Percentiles rank a stretch among this genome's conserved stretches.
Evolutionary conservation across 2,797 vertebrate species (phyloP).

Genomic region (Sebastes melanostomus): DNA sequence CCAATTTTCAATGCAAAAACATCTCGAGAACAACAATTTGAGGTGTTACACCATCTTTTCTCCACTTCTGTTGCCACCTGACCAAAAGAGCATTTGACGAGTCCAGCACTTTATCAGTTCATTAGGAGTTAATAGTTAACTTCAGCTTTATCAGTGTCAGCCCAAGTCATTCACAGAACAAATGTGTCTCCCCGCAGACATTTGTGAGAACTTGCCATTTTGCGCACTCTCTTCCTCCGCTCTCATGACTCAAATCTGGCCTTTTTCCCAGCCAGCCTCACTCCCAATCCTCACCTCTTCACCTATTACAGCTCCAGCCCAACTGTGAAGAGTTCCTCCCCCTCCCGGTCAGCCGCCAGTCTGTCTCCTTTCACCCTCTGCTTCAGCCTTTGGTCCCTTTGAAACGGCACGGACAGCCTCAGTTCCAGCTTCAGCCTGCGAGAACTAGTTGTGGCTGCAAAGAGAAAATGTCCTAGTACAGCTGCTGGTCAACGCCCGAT

Average conservation of each 20-base stretch:
- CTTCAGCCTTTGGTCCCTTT: conserved; percentile 27
- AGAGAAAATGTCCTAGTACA: conserved; percentile 26
- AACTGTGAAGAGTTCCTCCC: not conserved
- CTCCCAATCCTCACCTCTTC: not conserved
- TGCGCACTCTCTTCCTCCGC: not conserved
- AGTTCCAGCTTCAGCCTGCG: conserved; percentile 56
- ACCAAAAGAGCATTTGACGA: conserved; percentile 3
- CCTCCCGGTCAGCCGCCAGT: not conserved
- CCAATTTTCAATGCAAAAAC: not conserved
- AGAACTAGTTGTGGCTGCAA: conserved; percentile 62
- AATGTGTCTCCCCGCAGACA: not conserved
- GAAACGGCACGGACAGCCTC: not conserved
- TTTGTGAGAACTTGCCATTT: not conserved
- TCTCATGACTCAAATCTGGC: conserved; percentile 15
- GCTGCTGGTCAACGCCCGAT: conserved; percentile 26
- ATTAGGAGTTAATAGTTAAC: conserved; percentile 68
- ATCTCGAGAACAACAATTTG: not conserved
- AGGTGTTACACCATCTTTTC: not conserved
- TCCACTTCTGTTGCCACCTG: not conserved
- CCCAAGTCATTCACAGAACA: conserved; percentile 11
- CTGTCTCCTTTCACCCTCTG: conserved; percentile 8
- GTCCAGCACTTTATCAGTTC: conserved; percentile 33
- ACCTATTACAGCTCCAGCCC: not conserved
- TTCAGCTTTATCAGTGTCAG: conserved; percentile 47
- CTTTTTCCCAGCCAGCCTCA: conserved; percentile 14